Base-by-base conservation (phyloP, 92 coral and sea anemone species). In the Siderastrea radians region DNA sequence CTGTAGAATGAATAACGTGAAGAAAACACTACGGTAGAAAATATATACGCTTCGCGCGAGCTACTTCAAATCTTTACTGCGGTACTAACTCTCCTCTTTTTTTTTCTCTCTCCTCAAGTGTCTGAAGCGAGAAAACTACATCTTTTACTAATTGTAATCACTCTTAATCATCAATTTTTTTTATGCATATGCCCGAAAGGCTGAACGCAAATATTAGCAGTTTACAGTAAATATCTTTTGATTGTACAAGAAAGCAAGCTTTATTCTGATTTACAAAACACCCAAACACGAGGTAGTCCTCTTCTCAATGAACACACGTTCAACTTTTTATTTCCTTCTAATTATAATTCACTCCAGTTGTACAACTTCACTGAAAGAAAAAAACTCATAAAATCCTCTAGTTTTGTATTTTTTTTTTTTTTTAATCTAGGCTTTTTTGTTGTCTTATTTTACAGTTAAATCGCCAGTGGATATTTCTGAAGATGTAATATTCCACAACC, bases 141-240 rank as follows among this genome's bases (percentile, higher is more conserved):
- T 81, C 10, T 81, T 54, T 45, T 8, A n/a, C 79, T 50, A 72
- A 59, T 71, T 74, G 63, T 14, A 84, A 73, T 74, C 79, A 84
- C 9, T 12, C 26, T 61, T 74, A 74, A 84, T 84, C 87, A 84
- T 46, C 72, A 83, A 71, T 49, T 83, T 74, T 84, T 81, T 19
- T 14, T 74, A 10, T 26, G 38, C 38, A 26, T 26, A 45, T 59
- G 76, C 14, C 50, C 49, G 52, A 73, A 60, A 84, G 16, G 46
- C 65, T 61, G 73, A 49, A 43, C 55, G 7, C 74, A 73, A 74
- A 84, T 84, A 84, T 74, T 62, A 54, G 81, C 54, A 74, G 74
- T 84, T 84, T 82, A 45, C 63, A 48, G 79, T 85, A 85, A 85
- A 85, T 77, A 85, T 54, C 53, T 10, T 15, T 59, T 85, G 77